A percentile compares a stretch with the other conserved stretches of the same genome.
Evolutionary conservation across 2,888 invertebrate genomes (phyloP).

Genomic region (Netelia fuscicornis): DNA sequence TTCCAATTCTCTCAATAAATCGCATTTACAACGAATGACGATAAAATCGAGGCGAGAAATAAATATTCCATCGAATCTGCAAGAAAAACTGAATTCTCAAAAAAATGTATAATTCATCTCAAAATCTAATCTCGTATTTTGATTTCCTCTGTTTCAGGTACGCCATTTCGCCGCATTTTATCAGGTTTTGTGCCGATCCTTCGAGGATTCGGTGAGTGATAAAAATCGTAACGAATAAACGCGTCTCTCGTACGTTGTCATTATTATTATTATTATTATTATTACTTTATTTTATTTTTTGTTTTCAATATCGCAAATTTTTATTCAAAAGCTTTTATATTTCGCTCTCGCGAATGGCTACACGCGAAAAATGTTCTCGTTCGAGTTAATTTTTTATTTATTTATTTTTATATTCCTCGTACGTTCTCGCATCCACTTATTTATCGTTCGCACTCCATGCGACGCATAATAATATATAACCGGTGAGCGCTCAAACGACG

Average conservation of each 20-base stretch:
- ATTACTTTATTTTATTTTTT: not conserved
- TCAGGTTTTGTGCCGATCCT: not conserved
- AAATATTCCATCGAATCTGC: not conserved
- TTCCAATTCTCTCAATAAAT: no score
- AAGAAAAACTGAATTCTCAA: not conserved
- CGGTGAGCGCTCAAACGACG: slow-evolving; percentile 49
- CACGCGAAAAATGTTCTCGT: not conserved
- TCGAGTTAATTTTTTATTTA: not conserved
- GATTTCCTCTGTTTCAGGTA: slow-evolving; percentile 44
- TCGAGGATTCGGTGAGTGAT: slow-evolving; percentile 35
- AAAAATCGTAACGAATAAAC: not conserved
- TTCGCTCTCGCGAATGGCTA: not conserved
- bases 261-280: not conserved
- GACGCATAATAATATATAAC: slow-evolving; percentile 38
- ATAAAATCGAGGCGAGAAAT: not conserved
- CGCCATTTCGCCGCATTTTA: not conserved
- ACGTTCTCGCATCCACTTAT: slow-evolving; percentile 54
- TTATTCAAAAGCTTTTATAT: not conserved
- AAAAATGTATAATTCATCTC: not conserved
- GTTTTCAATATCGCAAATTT: not conserved
- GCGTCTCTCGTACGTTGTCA: no score
- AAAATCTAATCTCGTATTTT: not conserved
- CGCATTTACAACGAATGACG: no score
- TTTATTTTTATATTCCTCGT: slow-evolving; percentile 37
- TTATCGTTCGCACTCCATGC: slow-evolving; percentile 47